phyloP scores from a whole-genome alignment of 2,797 vertebrate genomes.

The Dryobates pubescens region DNA sequence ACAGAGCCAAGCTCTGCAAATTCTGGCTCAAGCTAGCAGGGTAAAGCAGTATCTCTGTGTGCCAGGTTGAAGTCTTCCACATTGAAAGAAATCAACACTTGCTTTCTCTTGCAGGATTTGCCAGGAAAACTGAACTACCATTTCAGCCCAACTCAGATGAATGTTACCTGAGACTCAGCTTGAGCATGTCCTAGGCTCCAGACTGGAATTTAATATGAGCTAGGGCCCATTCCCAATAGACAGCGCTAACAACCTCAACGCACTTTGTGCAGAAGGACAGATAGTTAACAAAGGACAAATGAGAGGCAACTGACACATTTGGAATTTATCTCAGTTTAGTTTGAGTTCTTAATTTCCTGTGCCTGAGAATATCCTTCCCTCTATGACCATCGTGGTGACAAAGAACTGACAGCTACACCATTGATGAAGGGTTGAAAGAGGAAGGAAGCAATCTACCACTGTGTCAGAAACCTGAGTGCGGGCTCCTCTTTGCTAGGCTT shows the following conservation, averaged over 20 bases:
- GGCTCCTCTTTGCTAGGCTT: not conserved
- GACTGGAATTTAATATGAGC: not conserved
- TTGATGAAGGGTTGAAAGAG: conserved; percentile 25
- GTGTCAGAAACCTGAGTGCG: not conserved
- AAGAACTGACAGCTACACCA: conserved; percentile 40
- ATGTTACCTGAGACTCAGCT: not conserved
- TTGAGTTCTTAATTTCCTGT: not conserved
- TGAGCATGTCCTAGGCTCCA: not conserved
- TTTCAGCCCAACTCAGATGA: not conserved
- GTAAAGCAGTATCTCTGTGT: not conserved
- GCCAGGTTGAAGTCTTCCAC: not conserved
- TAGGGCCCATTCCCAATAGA: not conserved
- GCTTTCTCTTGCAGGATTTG: not conserved
- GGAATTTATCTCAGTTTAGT: not conserved
- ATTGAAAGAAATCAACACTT: not conserved
- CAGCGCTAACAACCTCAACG: not conserved
- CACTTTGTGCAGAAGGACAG: not conserved
- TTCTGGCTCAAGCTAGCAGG: not conserved
- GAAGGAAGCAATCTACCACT: conserved; percentile 6
- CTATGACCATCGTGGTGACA: conserved; percentile 3
- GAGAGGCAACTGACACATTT: not conserved
- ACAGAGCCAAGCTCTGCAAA: not conserved
- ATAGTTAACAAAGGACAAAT: not conserved
- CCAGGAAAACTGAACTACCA: not conserved
- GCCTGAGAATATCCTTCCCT: not conserved